Evolutionary conservation across 1,140 invertebrate species (phyloP), one percentile per base, ranked within the genome.

Genomic region (Saccostrea glomerata): DNA sequence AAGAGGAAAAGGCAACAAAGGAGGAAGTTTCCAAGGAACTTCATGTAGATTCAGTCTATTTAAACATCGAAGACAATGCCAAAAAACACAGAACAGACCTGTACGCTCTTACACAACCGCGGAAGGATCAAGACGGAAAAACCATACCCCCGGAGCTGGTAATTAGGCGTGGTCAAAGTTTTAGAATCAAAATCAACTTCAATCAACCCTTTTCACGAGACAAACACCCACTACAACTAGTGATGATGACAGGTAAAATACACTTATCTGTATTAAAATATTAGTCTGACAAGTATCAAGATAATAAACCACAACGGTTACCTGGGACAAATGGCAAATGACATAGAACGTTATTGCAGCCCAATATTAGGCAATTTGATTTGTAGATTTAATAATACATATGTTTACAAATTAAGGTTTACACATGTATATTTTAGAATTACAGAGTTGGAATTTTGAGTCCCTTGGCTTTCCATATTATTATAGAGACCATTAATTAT

Each of bases 81-180:
- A 58, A 83, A 17, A 95, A 96, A 23, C 98, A 98, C 94, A 96
- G 97, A 90, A 98, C 97, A 0, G 96, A 95, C 85, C 96, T 96
- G 92, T 98, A 96, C 94, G 97, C 97, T 89, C 94, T 97, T 89
- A 98, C 97, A 96, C 96, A 94, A 47, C 95, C 96, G 11, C 73
- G 86, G 5, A 86, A 70, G 23, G 86, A 87, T 5, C 96, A 96
- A 23, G 96, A 87, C 47, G 40, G 47, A 17, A 70, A 55, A 15
- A 55, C 15, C 2, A 20, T 88, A 5, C 86, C 82, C n/a, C 96
- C 96, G 23, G 96, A 97, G 91, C 95, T 98, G 54, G 97, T 98
- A 0, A 96, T 98, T 0, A 95, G 98, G 88, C 95, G 98, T 91
- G 98, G 98, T 0, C 97, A 98, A 94, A 95, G 96, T 30, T 98